phyloP scores from a whole-genome alignment of 1,140 invertebrate species.

The Rhagoletis pomonella region DNA sequence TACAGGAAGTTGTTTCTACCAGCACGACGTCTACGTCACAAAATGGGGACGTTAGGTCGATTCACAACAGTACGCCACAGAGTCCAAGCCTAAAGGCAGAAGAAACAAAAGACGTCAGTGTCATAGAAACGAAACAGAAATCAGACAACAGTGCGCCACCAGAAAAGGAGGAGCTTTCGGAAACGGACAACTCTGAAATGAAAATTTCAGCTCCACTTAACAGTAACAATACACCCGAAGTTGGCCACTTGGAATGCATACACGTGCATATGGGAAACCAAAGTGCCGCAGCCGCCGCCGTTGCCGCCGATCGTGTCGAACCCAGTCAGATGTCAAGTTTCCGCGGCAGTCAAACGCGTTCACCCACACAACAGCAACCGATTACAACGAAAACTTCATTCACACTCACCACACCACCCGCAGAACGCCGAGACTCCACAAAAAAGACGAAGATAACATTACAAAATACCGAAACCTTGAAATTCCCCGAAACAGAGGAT shows the following conservation, averaged over 20 bases:
- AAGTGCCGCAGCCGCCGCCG: constrained; percentile 2
- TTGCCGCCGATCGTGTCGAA: constrained; percentile 32
- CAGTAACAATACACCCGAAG: constrained; percentile 41
- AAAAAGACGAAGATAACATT: constrained; percentile 9
- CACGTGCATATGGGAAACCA: constrained; percentile 55
- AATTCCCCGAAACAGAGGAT: neutral
- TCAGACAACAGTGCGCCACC: neutral
- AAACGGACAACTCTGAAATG: neutral
- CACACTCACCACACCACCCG: constrained; percentile 54
- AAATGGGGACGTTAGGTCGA: neutral
- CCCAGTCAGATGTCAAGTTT: constrained; percentile 44
- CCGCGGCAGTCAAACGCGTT: constrained; percentile 33
- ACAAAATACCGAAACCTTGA: neutral
- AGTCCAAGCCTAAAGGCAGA: neutral
- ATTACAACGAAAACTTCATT: constrained; percentile 57
- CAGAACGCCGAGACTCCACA: neutral
- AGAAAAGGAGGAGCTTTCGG: neutral
- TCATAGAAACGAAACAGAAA: constrained; percentile 12
- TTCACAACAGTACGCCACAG: too few relatives aligned
- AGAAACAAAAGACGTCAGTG: neutral
- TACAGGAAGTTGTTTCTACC: neutral
- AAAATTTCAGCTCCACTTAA: neutral
- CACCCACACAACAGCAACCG: constrained; percentile 2
- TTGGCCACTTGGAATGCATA: constrained; percentile 56
- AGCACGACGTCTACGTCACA: neutral